Evolutionary conservation across 2,888 invertebrate genomes (phyloP), one percentile per base, ranked within the genome.

Genomic region (Aplocera efformata): DNA sequence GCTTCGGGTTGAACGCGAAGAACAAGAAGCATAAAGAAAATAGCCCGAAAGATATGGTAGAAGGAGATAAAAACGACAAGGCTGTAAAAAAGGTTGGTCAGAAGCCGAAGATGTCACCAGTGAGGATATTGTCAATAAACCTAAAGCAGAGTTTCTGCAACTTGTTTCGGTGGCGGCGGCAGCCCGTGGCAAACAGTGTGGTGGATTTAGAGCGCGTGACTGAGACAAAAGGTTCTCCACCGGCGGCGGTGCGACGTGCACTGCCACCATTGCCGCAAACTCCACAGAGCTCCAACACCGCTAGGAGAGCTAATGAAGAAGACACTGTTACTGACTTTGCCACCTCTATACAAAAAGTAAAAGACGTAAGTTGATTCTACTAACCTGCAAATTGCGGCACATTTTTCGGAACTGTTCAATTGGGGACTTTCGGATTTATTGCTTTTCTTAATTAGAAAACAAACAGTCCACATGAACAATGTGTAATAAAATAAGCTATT

Each of bases 271-370:
- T 89, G 25, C 89, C 90, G 24, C 65, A 48, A 62, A 67, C 56
- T 55, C 83, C 67, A 10, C 67, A 65, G 9, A 57, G 67, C 13
- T 82, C 62, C 1, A 73, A 56, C 6, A 49, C 69, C 5, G 53
- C 72, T 6, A 69, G 75, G 3, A 72, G 77, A 7, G 45, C 67
- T 1, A 17, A 17, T 17, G 72, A 67, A 7, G 79, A 79, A 3
- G 83, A 90, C 33, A 84, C 88, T 0, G 88, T 91, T 26, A 91
- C 94, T 80, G 96, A 97, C 77, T 97, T 97, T 79, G 95, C 96
- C 25, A 94, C 95, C 17, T 97, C 96, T 59, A 96, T 97, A 67
- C 95, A 96, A 75, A 95, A 94, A 90, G 97, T 97, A 36, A 97
- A 97, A 90, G 96, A 97, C 88, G 96, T 96, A 89, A 91, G 94